A percentile compares a stretch with the other conserved stretches of the same genome.
Evolutionary conservation across 37 sponge, comb jelly and placozoan genomes (phyloP).

Genomic region (Halisarca cf. caerulea): DNA sequence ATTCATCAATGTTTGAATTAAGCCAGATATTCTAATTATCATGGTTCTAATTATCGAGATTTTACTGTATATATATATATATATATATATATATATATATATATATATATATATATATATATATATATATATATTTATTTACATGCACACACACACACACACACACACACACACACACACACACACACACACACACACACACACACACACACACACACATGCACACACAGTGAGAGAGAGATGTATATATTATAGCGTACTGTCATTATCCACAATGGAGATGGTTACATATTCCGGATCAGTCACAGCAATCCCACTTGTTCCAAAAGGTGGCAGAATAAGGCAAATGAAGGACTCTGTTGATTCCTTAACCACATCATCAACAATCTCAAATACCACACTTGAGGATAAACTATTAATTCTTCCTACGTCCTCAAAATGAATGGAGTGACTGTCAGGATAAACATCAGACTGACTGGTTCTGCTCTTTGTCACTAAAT

Average conservation of each 20-base stretch:
- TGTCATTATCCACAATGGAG: background rate
- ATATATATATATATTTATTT: background rate
- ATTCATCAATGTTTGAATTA: too few relatives aligned
- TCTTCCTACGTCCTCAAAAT: too few relatives aligned
- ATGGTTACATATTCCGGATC: too few relatives aligned
- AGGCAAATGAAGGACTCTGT: conserved; percentile 86
- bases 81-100: background rate
- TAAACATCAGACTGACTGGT: too few relatives aligned
- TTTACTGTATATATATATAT: background rate
- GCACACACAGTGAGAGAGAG: too few relatives aligned
- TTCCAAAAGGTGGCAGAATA: too few relatives aligned
- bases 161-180: conserved; percentile 4
- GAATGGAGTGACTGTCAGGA: too few relatives aligned
- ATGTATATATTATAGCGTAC: too few relatives aligned
- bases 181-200: conserved; percentile 32
- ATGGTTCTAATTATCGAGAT: too few relatives aligned
- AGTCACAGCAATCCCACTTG: too few relatives aligned
- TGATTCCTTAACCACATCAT: conserved; percentile 91
- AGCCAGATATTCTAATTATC: too few relatives aligned
- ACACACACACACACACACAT: conserved; percentile 30
- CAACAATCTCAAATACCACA: conserved; percentile 78
- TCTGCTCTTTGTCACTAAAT: too few relatives aligned
- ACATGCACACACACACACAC: conserved; percentile 1
- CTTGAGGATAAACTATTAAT: conserved; percentile 75
- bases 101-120: background rate